Evolutionary conservation across 2,888 invertebrate genomes (phyloP).

Genomic region (Phytoseiulus persimilis): DNA sequence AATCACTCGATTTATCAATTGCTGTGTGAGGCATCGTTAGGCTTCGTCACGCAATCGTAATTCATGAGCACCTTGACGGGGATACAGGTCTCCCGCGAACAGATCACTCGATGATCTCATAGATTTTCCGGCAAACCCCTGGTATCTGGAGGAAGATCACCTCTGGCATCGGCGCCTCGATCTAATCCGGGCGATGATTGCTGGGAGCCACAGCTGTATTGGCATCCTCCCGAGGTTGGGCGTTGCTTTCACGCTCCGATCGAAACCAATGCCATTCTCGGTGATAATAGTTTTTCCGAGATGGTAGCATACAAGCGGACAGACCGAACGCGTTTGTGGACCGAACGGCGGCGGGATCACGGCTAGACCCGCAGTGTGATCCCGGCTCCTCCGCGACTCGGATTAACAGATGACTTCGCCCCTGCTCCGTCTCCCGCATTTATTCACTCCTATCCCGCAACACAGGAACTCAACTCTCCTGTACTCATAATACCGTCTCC

Average conservation of each 20-base stretch:
- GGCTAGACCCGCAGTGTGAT: not conserved
- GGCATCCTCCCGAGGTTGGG: not conserved
- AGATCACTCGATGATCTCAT: not conserved
- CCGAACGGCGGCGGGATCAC: not conserved
- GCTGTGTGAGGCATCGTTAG: too few relatives aligned
- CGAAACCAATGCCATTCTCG: not conserved
- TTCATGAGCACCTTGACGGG: too few relatives aligned
- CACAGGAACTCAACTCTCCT: not conserved
- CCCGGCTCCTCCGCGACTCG: not conserved
- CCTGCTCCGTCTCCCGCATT: not conserved
- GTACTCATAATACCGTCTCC: too few relatives aligned
- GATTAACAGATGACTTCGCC: not conserved
- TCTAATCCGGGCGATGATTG: not conserved
- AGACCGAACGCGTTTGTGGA: not conserved
- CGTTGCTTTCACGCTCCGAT: not conserved
- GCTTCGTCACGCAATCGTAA: too few relatives aligned
- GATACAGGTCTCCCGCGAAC: too few relatives aligned
- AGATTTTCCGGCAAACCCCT: not conserved
- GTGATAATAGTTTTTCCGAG: too few relatives aligned
- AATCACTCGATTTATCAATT: too few relatives aligned
- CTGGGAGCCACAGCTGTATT: not conserved
- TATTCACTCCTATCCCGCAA: not conserved
- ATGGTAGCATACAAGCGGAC: not conserved
- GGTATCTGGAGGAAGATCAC: not conserved
- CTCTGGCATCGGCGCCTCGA: not conserved